phyloP scores from a whole-genome alignment of 2,113 vertebrate genomes.

The Istiophorus platypterus region DNA sequence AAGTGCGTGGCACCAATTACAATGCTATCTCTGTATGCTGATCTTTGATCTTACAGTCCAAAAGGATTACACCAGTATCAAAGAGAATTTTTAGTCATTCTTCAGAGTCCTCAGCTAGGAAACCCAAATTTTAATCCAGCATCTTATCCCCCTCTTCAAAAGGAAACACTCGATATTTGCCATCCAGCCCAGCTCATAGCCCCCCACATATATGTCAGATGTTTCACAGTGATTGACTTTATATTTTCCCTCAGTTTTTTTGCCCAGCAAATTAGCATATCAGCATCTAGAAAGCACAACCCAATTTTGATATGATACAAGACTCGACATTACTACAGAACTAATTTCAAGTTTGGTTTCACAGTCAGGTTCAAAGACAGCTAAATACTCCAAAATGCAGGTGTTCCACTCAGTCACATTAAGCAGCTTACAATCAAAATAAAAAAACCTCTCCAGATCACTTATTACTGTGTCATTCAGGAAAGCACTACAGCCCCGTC shows the following conservation, averaged over 20 bases:
- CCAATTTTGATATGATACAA: not conserved
- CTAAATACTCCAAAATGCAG: slow-evolving; percentile 10
- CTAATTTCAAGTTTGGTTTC: slow-evolving; percentile 2
- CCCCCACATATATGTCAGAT: not conserved
- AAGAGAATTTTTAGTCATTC: slow-evolving; percentile 44
- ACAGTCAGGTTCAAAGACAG: not conserved
- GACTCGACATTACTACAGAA: not conserved
- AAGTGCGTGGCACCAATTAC: slow-evolving; percentile 42
- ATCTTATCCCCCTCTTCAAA: slow-evolving; percentile 22
- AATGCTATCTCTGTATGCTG: slow-evolving; percentile 4
- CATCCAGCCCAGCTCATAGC: not conserved
- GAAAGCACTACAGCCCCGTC: slow-evolving; percentile 7
- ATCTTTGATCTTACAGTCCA: slow-evolving; percentile 59
- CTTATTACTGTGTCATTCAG: slow-evolving; percentile 29
- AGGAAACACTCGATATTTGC: slow-evolving; percentile 28
- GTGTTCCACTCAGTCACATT: slow-evolving; percentile 11
- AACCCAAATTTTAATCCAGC: not conserved
- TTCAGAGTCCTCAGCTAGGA: slow-evolving; percentile 8
- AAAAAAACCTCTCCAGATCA: slow-evolving; percentile 39
- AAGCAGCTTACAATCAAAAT: slow-evolving; percentile 25
- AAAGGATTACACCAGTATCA: slow-evolving; percentile 53
- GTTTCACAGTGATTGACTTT: not conserved
- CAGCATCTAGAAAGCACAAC: not conserved
- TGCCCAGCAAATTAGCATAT: not conserved
- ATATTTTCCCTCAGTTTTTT: not conserved